phyloP scores from a whole-genome alignment of 2,797 vertebrate species.

The Ciconia nigra region DNA sequence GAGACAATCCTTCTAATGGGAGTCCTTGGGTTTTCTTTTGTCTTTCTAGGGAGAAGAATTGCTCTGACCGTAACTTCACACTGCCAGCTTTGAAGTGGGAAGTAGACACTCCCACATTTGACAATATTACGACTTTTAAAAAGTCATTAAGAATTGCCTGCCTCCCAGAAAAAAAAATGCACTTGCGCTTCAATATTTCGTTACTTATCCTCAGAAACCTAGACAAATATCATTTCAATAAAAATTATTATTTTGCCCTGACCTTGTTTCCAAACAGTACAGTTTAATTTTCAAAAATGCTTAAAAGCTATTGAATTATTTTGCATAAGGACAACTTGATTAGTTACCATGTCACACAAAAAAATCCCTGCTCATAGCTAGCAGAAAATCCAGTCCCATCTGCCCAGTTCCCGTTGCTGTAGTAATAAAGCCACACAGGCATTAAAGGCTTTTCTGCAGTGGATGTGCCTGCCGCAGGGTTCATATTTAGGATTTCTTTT shows the following conservation, averaged over 20 bases:
- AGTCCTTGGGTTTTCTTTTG: neutral
- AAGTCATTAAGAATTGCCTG: too few species aligned
- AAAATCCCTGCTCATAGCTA: neutral
- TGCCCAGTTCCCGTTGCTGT: neutral
- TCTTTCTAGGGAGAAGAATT: neutral
- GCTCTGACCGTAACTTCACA: neutral
- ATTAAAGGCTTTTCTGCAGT: conserved; percentile 13
- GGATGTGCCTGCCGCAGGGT: neutral
- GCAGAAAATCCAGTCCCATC: neutral
- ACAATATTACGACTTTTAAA: neutral
- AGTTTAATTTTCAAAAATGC: neutral
- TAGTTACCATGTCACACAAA: neutral
- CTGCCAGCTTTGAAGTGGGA: neutral
- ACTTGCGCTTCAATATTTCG: neutral
- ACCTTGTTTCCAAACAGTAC: neutral
- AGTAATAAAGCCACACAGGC: neutral
- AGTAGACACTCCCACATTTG: too few species aligned
- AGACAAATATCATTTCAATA: neutral
- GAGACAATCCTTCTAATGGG: too few species aligned
- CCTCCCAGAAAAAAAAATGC: neutral
- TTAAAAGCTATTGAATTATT: neutral
- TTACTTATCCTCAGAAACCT: neutral
- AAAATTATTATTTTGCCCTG: neutral
- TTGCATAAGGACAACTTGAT: neutral
- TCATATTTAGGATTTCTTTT: neutral